These are phyloP conservation scores for Tipula vernalis DNA, from an alignment of 2,888 invertebrate species.

Conservation along the genomic window DNA sequence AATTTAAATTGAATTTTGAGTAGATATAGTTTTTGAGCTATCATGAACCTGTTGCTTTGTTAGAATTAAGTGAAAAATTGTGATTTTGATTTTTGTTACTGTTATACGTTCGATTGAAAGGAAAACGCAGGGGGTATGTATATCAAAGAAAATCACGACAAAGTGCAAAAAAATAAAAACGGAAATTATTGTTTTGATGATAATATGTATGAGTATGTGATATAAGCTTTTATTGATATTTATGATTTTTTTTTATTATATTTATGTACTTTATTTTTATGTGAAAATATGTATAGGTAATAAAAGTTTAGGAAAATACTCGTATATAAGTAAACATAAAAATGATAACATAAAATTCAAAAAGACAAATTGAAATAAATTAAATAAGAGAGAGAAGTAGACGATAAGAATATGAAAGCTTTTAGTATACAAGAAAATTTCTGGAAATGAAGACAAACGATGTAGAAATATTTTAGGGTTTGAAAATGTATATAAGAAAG, in stretches of 20 bases:
- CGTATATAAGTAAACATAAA: too few relatives aligned
- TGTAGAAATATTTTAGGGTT: not conserved
- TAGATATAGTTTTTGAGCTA: not conserved
- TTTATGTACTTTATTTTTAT: not conserved
- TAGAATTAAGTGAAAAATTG: not conserved
- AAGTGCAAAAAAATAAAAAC: not conserved
- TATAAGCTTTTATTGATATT: not conserved
- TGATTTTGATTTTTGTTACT: not conserved
- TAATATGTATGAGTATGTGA: not conserved
- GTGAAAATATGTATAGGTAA: not conserved
- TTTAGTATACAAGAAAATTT: not conserved
- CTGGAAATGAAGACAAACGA: not conserved
- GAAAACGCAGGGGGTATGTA: not conserved
- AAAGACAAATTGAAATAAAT: not conserved
- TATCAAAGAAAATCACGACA: not conserved
- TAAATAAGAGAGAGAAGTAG: not conserved
- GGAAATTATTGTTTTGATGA: not conserved
- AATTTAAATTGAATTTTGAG: not conserved
- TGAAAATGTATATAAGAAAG: not conserved
- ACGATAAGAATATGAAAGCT: not conserved
- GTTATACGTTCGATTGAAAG: not conserved
- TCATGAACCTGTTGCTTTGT: not conserved
- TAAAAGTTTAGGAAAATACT: not conserved
- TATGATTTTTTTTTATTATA: too few relatives aligned
- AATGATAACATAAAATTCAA: not conserved